Evolutionary conservation across 2,888 invertebrate genomes (phyloP), one percentile per base, ranked within the genome.

Genomic region (Aproaerema taeniolella): DNA sequence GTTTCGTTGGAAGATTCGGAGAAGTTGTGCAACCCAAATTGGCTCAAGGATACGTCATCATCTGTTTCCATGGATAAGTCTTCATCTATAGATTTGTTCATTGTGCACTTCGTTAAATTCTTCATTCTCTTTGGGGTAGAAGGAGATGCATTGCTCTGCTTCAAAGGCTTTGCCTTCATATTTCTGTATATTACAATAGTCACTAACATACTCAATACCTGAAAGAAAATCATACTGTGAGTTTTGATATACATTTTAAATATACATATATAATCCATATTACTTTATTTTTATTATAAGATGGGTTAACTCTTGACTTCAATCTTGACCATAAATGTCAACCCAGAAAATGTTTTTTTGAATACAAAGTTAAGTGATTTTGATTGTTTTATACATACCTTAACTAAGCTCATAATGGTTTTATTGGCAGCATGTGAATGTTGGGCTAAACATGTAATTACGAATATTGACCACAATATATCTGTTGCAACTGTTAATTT

Each of bases 31-130:
- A 86, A 49, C 16, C 86, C 85, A 50, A 77, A 85, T 63, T 83
- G 82, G 52, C 77, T 73, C 1, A 86, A 53, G 16, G 85, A 85
- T 8, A 86, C 83, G 54, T 86, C 85, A 50, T 85, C 82, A 49
- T 83, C 85, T 2, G 82, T 80, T 37, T 86, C 86, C 37, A 76
- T 54, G 32, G 64, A 53, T 39, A 53, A 53, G 37, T 81, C 77
- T 14, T 79, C 77, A 31, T 74, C 68, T 35, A 63, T 48, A 26
- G 62, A 48, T 15, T 58, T 54, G 46, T 61, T 69, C n/a, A 53
- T 47, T 30, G 66, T 55, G 20, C 58, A 55, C 41, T 67, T 75
- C 1, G 47, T 42, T 11, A 71, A 47, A 45, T 75, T 79, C 46
- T 74, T 81, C 53, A 67, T 66, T 36, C 57, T 67, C 52, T 67